Percentiles rank a stretch among this genome's conserved stretches.
These are phyloP conservation scores for Globicephala melas DNA, from an alignment of 2,113 vertebrate genomes.

Conservation along the genomic window DNA sequence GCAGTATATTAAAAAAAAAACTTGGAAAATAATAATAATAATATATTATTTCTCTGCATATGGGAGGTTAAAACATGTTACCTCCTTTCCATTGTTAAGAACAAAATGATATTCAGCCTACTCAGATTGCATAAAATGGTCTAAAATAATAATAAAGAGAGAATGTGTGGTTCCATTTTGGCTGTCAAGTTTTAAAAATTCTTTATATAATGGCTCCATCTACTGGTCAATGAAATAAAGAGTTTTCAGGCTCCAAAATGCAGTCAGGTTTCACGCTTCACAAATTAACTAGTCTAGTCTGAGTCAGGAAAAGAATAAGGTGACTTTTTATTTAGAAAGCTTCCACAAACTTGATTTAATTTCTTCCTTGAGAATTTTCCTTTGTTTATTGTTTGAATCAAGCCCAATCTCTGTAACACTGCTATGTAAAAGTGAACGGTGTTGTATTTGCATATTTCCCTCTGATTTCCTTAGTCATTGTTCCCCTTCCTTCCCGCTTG, in stretches of 20 bases:
- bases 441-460: fast-evolving
- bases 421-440: fast-evolving
- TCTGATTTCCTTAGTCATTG: background rate
- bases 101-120: background rate
- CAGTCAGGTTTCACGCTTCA: background rate
- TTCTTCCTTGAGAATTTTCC: background rate
- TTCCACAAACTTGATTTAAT: background rate
- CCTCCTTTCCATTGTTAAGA: background rate
- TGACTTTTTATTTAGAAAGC: background rate
- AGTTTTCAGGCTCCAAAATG: background rate
- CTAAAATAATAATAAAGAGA: background rate
- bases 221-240: conserved; percentile 56
- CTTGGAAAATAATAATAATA: background rate
- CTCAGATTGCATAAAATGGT: background rate
- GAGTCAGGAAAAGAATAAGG: background rate
- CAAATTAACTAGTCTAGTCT: background rate
- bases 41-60: background rate
- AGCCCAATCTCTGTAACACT: background rate
- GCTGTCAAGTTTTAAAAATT: background rate
- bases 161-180: background rate
- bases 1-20: background rate
- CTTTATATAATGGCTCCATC: conserved; percentile 66
- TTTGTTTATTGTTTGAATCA: background rate
- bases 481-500: background rate
- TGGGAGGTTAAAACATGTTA: background rate